Percentiles rank a stretch among this genome's conserved stretches.
phyloP scores from a whole-genome alignment of 1,140 invertebrate species.

The Bombus sylvicola region DNA sequence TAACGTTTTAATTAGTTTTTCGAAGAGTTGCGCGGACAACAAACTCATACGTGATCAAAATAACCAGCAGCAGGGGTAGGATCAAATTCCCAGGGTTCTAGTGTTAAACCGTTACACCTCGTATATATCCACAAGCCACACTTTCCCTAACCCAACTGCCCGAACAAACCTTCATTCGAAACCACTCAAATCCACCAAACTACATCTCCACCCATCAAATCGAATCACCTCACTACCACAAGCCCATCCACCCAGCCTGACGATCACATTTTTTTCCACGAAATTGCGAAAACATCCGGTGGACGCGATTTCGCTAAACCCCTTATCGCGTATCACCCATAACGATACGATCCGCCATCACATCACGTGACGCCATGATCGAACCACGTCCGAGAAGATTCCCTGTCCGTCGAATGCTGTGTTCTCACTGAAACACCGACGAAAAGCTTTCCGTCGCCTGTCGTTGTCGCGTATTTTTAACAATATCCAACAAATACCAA shows the following conservation, averaged over 20 bases:
- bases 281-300: constrained; percentile 41
- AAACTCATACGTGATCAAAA: background rate
- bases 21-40: too few species aligned
- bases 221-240: background rate
- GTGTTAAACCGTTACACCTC: background rate
- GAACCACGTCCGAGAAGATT: background rate
- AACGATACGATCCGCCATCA: constrained; percentile 6
- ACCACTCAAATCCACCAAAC: background rate
- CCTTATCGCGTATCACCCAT: constrained; percentile 9
- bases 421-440: too few species aligned
- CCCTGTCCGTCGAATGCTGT: too few species aligned
- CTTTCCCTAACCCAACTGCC: background rate
- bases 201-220: background rate
- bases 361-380: background rate
- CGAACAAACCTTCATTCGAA: background rate
- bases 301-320: constrained; percentile 34
- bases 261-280: constrained; percentile 3
- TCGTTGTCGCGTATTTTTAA: too few species aligned
- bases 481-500: too few species aligned
- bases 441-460: too few species aligned
- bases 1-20: background rate
- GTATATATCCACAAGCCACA: background rate
- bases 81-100: background rate
- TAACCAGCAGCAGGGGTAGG: background rate
- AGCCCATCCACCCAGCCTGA: background rate